Conservation (phyloP, 2,888 invertebrate genomes). For the Globia sparganii region DNA sequence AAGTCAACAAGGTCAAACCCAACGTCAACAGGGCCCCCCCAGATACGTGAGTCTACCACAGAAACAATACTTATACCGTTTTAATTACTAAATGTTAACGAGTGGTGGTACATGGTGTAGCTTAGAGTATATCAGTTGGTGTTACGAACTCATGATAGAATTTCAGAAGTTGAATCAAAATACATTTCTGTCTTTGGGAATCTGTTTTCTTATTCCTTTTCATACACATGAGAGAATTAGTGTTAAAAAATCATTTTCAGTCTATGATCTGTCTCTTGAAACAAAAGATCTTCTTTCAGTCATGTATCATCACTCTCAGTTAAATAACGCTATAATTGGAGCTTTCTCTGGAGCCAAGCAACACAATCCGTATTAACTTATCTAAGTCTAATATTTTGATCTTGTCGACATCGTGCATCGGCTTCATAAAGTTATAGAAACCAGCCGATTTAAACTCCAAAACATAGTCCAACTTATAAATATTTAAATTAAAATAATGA, state of each 20-base stretch:
- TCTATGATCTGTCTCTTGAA: conserved; percentile 42
- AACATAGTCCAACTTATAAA: conserved; percentile 45
- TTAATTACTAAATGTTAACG: conserved; percentile 53
- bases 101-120: conserved; percentile 61
- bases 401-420: conserved; percentile 28
- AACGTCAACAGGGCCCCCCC: conserved; percentile 94
- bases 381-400: conserved; percentile 40
- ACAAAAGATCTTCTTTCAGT: conserved; percentile 32
- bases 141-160: conserved; percentile 52
- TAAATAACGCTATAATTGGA: conserved; percentile 64
- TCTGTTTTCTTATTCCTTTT: conserved; percentile 44
- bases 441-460: conserved; percentile 27
- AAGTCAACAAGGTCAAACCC: conserved; percentile 97
- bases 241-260: conserved; percentile 48
- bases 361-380: conserved; percentile 60
- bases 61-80: conserved; percentile 19
- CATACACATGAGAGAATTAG: conserved; percentile 49
- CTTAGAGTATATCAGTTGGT: conserved; percentile 49
- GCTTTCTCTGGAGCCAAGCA: conserved; percentile 66
- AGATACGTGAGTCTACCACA: conserved; percentile 91
- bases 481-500: conserved; percentile 47
- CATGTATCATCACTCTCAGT: conserved; percentile 62
- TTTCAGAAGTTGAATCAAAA: conserved; percentile 50
- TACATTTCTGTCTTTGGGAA: conserved; percentile 49
- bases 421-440: conserved; percentile 47